These are phyloP conservation scores for Pyralis farinalis DNA, from an alignment of 2,888 invertebrate genomes.

Conservation along the genomic window DNA sequence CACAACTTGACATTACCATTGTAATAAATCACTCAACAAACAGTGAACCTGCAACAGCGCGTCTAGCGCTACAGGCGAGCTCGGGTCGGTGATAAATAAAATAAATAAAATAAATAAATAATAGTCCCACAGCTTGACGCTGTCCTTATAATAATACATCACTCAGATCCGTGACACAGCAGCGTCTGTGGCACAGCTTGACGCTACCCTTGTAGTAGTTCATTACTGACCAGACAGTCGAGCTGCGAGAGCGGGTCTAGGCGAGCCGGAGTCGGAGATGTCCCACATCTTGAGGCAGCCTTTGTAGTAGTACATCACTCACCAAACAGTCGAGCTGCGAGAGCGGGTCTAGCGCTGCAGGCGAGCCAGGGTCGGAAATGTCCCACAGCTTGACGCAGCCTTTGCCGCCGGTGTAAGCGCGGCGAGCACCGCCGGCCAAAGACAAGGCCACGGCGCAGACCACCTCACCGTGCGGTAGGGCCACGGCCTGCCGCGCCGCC, in stretches of 20 bases:
- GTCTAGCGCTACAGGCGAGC: constrained; percentile 92
- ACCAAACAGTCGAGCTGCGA: constrained; percentile 95
- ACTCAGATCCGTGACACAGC: too few relatives aligned
- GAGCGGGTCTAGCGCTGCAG: constrained; percentile 92
- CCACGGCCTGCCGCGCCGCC: constrained; percentile 93
- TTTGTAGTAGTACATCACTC: constrained; percentile 81
- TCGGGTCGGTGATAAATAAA: constrained; percentile 93
- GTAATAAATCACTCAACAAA: constrained; percentile 79
- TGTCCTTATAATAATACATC: constrained; percentile 87
- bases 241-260: constrained; percentile 94
- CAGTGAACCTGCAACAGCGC: constrained; percentile 95
- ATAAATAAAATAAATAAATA: too few relatives aligned
- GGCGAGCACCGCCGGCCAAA: constrained; percentile 85
- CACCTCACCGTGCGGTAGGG: constrained; percentile 95
- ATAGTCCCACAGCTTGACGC: constrained; percentile 98
- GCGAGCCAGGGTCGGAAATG: constrained; percentile 92
- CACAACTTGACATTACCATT: constrained; percentile 98
- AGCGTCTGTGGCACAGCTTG: too few relatives aligned
- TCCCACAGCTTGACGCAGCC: constrained; percentile 99
- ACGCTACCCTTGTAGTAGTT: constrained; percentile 91
- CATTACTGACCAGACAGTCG: constrained; percentile 88
- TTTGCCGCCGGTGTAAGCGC: constrained; percentile 99
- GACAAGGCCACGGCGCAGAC: constrained; percentile 98
- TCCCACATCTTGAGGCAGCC: constrained; percentile 99
- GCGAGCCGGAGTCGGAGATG: constrained; percentile 92